Conservation (phyloP, 1,140 invertebrate species). For the Hylaeus volcanicus region DNA sequence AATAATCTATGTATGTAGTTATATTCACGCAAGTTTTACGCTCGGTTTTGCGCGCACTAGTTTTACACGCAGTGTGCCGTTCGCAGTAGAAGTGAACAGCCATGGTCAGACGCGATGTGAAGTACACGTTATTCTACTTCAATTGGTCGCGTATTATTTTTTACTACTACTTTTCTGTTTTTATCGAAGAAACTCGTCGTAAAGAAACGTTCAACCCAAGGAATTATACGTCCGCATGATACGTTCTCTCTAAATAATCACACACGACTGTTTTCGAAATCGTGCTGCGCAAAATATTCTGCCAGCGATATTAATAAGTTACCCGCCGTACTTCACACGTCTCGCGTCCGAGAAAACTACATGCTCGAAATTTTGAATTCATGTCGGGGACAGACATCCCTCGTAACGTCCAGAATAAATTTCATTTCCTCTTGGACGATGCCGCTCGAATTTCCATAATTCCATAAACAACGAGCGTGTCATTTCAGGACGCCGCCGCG, state of each 20-base stretch:
- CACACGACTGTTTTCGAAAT: too few relatives aligned
- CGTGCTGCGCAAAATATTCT: not conserved
- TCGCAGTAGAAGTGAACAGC: not conserved
- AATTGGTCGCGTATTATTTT: too few relatives aligned
- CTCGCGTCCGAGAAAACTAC: not conserved
- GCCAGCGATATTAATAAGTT: not conserved
- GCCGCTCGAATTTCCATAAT: conserved; percentile 31
- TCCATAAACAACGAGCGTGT: conserved; percentile 34
- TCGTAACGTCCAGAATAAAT: conserved; percentile 10
- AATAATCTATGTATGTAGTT: too few relatives aligned
- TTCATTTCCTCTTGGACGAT: conserved; percentile 2
- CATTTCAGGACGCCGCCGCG: not conserved
- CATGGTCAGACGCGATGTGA: not conserved
- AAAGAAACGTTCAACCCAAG: too few relatives aligned
- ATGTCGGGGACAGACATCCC: not conserved
- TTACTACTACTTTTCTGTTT: too few relatives aligned
- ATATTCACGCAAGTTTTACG: not conserved
- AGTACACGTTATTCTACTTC: not conserved
- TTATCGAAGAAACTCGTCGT: too few relatives aligned
- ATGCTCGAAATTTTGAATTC: conserved; percentile 16
- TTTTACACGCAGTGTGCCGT: too few relatives aligned
- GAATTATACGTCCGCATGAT: too few relatives aligned
- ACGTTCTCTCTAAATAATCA: too few relatives aligned
- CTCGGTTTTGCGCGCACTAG: too few relatives aligned
- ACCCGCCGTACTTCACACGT: not conserved